Conservation (phyloP, 2,888 invertebrate genomes). For the Brachypalpus laphriformis region DNA sequence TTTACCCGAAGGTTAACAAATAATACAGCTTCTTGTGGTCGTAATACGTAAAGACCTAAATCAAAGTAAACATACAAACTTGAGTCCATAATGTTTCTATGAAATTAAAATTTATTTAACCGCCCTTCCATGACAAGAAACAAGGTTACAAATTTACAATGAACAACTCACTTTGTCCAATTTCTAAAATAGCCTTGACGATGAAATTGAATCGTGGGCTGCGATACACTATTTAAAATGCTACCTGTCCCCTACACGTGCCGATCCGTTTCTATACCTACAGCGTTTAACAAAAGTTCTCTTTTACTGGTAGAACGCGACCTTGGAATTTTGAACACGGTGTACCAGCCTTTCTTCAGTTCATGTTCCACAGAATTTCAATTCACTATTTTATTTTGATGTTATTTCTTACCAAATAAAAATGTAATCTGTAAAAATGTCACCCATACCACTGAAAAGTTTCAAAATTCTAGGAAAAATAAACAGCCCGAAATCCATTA, state of each 20-base stretch:
- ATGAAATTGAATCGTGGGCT: not conserved
- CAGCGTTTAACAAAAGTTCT: not conserved
- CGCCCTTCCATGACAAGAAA: too few species aligned
- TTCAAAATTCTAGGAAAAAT: not conserved
- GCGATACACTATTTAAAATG: not conserved
- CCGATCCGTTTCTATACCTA: not conserved
- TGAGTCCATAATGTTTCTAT: too few species aligned
- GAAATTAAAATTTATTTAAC: too few species aligned
- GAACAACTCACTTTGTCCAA: not conserved
- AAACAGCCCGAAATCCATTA: not conserved
- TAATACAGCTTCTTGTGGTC: too few species aligned
- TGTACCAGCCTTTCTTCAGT: not conserved
- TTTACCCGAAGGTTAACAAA: too few species aligned
- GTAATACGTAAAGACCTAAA: too few species aligned
- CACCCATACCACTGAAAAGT: not conserved
- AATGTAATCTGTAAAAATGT: not conserved
- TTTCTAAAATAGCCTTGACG: not conserved
- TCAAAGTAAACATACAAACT: too few species aligned
- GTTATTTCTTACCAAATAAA: not conserved
- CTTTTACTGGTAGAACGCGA: not conserved
- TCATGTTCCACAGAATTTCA: not conserved
- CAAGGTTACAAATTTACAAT: not conserved
- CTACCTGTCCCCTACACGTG: not conserved
- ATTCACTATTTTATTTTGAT: not conserved
- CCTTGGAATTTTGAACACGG: not conserved